phyloP scores from a whole-genome alignment of 1,140 invertebrate genomes.

The Dinoponera quadriceps region DNA sequence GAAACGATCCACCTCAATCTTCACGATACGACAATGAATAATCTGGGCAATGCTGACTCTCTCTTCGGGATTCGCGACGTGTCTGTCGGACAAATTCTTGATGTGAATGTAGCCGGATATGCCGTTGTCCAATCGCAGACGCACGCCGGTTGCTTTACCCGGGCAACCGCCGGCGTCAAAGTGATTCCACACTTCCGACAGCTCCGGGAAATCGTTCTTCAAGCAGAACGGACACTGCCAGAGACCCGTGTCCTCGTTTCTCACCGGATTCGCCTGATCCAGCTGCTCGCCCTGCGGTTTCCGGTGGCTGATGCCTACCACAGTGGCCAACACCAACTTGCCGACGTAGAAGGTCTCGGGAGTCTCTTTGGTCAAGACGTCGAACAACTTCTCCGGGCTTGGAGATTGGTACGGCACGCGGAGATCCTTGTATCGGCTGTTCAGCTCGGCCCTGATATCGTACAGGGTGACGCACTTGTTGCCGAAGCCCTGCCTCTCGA shows the following conservation, averaged over 20 bases:
- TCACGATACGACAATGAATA: conserved; percentile 97
- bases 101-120: conserved; percentile 97
- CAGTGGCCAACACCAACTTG: conserved; percentile 92
- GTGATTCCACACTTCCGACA: conserved; percentile 99
- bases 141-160: conserved; percentile 97
- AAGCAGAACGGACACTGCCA: conserved; percentile 99
- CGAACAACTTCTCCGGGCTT: conserved; percentile 95
- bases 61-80: conserved; percentile 96
- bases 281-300: conserved; percentile 97
- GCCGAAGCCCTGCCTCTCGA: conserved; percentile 97
- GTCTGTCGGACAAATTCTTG: conserved; percentile 97
- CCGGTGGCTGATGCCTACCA: conserved; percentile 92
- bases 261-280: conserved; percentile 97
- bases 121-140: conserved; percentile 96
- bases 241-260: conserved; percentile 96
- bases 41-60: conserved; percentile 94
- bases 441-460: conserved; percentile 98
- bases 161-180: conserved; percentile 98
- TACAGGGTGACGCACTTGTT: conserved; percentile 99
- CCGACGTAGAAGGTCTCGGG: conserved; percentile 98
- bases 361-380: conserved; percentile 98
- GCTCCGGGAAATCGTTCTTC: conserved; percentile 97
- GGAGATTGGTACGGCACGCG: conserved; percentile 92
- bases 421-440: conserved; percentile 97
- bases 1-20: conserved; percentile 98